Conservation (phyloP, 2,797 vertebrate genomes). For the Varecia variegata region DNA sequence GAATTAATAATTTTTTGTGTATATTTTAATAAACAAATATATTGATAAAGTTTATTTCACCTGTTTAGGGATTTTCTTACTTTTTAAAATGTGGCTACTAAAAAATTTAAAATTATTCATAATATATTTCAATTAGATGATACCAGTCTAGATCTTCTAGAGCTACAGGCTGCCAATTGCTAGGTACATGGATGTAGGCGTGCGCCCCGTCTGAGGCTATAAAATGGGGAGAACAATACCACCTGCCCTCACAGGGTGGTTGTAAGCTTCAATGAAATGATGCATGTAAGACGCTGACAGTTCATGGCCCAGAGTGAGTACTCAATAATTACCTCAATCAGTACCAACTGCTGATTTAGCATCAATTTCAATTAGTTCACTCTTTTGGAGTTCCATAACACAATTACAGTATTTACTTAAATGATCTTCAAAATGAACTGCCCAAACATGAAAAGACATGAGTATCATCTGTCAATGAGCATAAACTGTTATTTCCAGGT, state of each 20-base stretch:
- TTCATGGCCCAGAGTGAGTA: background rate
- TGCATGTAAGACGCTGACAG: accelerated
- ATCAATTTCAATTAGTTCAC: background rate
- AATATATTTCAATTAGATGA: background rate
- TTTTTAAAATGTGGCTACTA: background rate
- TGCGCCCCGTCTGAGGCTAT: background rate
- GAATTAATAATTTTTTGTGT: background rate
- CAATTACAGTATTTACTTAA: background rate
- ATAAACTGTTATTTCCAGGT: background rate
- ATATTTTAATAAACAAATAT: background rate
- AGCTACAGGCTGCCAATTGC: background rate
- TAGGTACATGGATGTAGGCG: too few species aligned
- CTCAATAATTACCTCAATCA: accelerated
- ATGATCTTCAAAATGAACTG: background rate
- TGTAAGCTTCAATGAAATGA: too few species aligned
- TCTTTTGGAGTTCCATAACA: too few species aligned
- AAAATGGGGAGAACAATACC: accelerated
- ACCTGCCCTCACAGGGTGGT: too few species aligned
- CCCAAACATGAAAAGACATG: background rate
- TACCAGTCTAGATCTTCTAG: too few species aligned
- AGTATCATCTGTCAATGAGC: background rate
- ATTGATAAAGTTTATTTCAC: background rate
- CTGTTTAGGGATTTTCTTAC: background rate
- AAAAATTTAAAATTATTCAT: background rate
- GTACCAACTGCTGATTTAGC: too few species aligned